Base-by-base conservation (phyloP, 1,140 invertebrate genomes). In the Panagrolaimus sp. region DNA sequence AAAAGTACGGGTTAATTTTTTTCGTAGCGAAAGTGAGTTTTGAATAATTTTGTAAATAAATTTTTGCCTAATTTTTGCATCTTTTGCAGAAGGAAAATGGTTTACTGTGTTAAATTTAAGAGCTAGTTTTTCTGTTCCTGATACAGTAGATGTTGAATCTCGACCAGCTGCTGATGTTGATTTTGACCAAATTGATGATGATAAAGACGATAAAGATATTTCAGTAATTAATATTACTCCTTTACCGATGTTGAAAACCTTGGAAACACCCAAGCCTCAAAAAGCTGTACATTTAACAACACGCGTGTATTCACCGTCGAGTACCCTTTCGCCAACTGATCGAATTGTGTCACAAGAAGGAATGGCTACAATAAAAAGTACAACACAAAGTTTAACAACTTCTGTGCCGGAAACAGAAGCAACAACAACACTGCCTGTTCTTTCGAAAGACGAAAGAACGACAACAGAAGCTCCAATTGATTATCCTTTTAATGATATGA, bases 131-230 rank as follows among this genome's bases (percentile, higher is more conserved):
- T 11, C 51, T 13, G 51, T 25, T 16, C 51, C 51, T 57, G 51
- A 57, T 27, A 57, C 51, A 4, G n/a, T 57, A 25, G 51, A 57
- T 57, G 51, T 57, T 27, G 51, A 57, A 57, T 57, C 51, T 20
- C 20, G 20, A 9, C 27, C 51, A 25, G 51, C 51, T 25, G 14
- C 51, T 16, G 27, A 27, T 57, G 51, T 57, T 57, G 51, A 57
- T 57, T 57, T 57, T 57, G 51, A 57, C 20, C 27, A 25, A 27
- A 57, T 57, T 57, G 51, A 57, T 57, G 51, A 57, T 57, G 51
- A 25, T 11, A 57, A 20, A 20, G 51, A 57, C 20, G 51, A 57
- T 57, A 16, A 57, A 20, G 51, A 57, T 25, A 27, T 57, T 27
- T 20, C 51, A 25, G 20, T 57, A 20, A 57, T 57, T n/a, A 25